A percentile compares a stretch with the other conserved stretches of the same genome.
phyloP scores from a whole-genome alignment of 2,888 invertebrate genomes.

The Calliphora vomitoria region DNA sequence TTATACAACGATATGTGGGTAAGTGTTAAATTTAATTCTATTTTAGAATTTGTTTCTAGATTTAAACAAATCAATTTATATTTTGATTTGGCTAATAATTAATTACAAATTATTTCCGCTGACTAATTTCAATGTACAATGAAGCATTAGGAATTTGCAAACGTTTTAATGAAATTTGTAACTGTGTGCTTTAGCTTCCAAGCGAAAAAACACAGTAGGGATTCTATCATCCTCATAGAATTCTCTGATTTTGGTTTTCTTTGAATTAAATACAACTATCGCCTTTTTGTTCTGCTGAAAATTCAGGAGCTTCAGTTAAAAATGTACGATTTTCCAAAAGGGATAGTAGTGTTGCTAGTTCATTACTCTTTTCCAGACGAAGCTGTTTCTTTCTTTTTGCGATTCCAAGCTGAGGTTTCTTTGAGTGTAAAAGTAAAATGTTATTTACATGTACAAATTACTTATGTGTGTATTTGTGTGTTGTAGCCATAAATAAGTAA shows the following conservation, averaged over 20 bases:
- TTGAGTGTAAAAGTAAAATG: constrained; percentile 49
- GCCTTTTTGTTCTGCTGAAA: no score
- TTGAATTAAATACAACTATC: no score
- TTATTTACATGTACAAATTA: constrained; percentile 37
- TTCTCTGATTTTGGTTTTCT: no score
- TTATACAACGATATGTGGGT: constrained; percentile 8
- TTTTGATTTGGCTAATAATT: constrained; percentile 47
- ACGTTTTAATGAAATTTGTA: neutral
- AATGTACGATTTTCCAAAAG: no score
- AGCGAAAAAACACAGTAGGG: neutral
- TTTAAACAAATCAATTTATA: constrained; percentile 25
- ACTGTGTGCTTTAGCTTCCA: neutral
- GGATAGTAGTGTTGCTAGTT: neutral
- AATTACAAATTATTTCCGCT: constrained; percentile 53
- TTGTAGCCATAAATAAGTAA: constrained; percentile 59
- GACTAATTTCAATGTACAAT: neutral
- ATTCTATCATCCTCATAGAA: neutral
- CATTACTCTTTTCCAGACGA: neutral
- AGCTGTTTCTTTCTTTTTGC: neutral
- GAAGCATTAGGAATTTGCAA: neutral
- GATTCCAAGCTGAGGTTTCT: constrained; percentile 24
- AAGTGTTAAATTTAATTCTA: neutral
- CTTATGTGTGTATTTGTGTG: neutral
- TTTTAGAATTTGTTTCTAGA: constrained; percentile 21
- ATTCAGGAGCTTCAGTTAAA: no score